phyloP scores from a whole-genome alignment of 2,113 vertebrate species.

The Hippoglossus stenolepis region DNA sequence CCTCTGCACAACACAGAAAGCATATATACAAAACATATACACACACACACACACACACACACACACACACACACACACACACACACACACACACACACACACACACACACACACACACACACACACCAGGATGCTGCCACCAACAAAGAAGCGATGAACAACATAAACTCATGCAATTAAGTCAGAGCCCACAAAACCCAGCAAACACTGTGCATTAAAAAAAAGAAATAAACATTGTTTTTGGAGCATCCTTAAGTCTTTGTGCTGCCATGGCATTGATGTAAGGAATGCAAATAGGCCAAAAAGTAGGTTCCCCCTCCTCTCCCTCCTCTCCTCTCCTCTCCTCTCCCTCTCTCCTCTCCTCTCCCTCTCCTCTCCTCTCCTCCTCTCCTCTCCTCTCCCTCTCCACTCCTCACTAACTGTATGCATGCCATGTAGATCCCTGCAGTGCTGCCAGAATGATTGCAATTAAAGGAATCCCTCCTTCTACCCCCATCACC shows the following conservation, averaged over 20 bases:
- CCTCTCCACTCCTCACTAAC: slow-evolving; percentile 63
- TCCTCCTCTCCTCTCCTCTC: slow-evolving; percentile 16
- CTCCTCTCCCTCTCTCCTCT: slow-evolving; percentile 17
- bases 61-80: slow-evolving; percentile 38
- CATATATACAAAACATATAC: slow-evolving; percentile 59
- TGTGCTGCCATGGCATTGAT: neutral
- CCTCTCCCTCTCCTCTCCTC: slow-evolving; percentile 21
- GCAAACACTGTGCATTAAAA: neutral
- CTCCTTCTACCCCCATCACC: slow-evolving; percentile 47
- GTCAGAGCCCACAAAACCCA: neutral
- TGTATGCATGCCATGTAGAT: slow-evolving; percentile 77
- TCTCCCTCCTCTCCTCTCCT: slow-evolving; percentile 31
- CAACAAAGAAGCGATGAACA: slow-evolving; percentile 6
- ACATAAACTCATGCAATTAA: slow-evolving; percentile 18
- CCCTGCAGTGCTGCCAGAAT: slow-evolving; percentile 77
- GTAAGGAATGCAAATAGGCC: slow-evolving; percentile 25
- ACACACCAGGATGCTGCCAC: slow-evolving; percentile 38
- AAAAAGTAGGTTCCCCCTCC: slow-evolving; percentile 29
- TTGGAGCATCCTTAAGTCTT: no score
- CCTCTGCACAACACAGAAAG: slow-evolving; percentile 68
- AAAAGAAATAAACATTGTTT: neutral
- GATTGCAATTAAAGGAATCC: slow-evolving; percentile 86
- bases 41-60: slow-evolving; percentile 16
- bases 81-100: slow-evolving; percentile 32
- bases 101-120: slow-evolving; percentile 22